Evolutionary conservation across 2,888 invertebrate genomes (phyloP).

Genomic region (Trachelus iudaicus): DNA sequence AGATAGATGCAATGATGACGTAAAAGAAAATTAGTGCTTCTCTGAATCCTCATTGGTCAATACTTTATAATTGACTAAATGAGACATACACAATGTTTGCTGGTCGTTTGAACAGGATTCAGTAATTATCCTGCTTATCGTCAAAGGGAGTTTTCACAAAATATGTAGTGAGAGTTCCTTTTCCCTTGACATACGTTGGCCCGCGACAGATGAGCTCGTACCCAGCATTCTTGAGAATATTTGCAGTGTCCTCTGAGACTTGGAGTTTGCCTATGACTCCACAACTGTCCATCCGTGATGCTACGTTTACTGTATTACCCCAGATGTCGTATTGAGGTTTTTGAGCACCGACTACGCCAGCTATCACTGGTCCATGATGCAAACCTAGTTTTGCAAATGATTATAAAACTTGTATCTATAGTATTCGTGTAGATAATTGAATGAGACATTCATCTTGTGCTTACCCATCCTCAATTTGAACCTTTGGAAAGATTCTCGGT

Average conservation of each 20-base stretch:
- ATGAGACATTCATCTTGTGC: constrained; percentile 36
- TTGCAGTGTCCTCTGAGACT: constrained; percentile 85
- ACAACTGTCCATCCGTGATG: constrained; percentile 96
- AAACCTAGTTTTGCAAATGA: constrained; percentile 71
- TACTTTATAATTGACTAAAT: background rate
- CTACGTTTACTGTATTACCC: constrained; percentile 98
- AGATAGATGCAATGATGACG: background rate
- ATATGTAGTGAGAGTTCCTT: constrained; percentile 89
- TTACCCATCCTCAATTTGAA: constrained; percentile 94
- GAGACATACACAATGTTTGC: background rate
- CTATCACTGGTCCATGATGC: constrained; percentile 92
- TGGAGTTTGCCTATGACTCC: constrained; percentile 90
- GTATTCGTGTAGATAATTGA: background rate
- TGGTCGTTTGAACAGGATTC: background rate
- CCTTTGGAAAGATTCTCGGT: constrained; percentile 95
- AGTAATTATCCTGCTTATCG: constrained; percentile 64
- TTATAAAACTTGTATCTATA: background rate
- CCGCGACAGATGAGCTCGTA: constrained; percentile 92
- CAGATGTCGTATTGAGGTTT: constrained; percentile 99
- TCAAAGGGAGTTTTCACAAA: constrained; percentile 89
- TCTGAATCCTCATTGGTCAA: background rate
- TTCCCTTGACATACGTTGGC: constrained; percentile 94
- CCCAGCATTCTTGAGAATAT: constrained; percentile 85
- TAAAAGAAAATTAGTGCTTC: background rate
- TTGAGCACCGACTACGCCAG: constrained; percentile 96